Evolutionary conservation across 2,888 invertebrate species (phyloP), one percentile per base, ranked within the genome.

Genomic region (Oxyscelio sp.): DNA sequence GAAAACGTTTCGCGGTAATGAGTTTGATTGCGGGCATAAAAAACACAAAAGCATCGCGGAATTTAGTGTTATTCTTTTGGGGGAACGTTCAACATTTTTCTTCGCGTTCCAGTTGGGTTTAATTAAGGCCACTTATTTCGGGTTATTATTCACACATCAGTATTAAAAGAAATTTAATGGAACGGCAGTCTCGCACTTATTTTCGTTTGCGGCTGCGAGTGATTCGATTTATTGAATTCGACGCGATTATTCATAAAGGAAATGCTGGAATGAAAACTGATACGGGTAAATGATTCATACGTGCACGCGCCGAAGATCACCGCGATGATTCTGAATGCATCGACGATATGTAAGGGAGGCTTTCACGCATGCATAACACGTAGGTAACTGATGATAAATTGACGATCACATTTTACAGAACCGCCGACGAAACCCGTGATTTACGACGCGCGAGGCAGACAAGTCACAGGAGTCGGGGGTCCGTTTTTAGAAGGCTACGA

Each of bases 401-500:
- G 82, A 79, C 71, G 74, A 85, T 85, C 75, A 79, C 85, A 82
- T 87, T 66, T 95, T 94, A 75, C 95, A 98, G 98, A 97, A 91
- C 97, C 97, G 87, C 97, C 98, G 82, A 96, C 97, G 90, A 95
- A 96, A 84, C 97, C 97, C 71, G 96, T 97, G 91, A 97, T 98
- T 94, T 97, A 97, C 93, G 97, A 98, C 94, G 96, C 96, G 71
- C 96, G 97, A 93, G 98, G 98, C 71, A 96, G 96, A 88, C 97
- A 97, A 94, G 96, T 98, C 89, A 95, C 96, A 78, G 96, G 96
- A 66, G 95, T 96, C 74, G 97, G 97, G 24, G 98, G 98, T 66
- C 98, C 98, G 13, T 98, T 98, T 93, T 95, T 97, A 89, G 98
- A 98, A 94, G 98, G 97, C 66, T 97, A 97, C 91, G 97, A 97